These are phyloP conservation scores for Amia ocellicauda DNA, from an alignment of 2,113 vertebrate genomes.

Conservation along the genomic window DNA sequence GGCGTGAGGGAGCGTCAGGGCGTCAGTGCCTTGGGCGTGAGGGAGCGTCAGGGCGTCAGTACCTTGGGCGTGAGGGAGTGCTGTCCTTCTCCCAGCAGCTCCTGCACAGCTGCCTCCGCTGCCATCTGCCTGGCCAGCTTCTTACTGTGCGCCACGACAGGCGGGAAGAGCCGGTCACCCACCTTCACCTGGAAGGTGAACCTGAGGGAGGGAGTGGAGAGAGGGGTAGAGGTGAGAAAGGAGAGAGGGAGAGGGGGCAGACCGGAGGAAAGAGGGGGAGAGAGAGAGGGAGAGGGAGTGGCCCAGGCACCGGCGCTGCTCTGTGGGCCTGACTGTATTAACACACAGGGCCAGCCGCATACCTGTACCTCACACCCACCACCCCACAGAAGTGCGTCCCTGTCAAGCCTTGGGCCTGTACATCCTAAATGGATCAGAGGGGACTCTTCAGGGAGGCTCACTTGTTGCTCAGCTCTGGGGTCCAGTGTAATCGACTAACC, in stretches of 20 bases:
- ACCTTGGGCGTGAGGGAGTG: constrained; percentile 66
- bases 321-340: no score
- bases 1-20: background rate
- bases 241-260: background rate
- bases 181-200: constrained; percentile 91
- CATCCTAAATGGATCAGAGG: no score
- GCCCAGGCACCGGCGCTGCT: no score
- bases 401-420: no score
- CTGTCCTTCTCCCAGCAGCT: constrained; percentile 70
- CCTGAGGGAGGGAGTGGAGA: constrained; percentile 51
- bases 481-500: no score
- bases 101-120: constrained; percentile 87
- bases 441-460: no score
- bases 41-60: background rate
- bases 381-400: no score
- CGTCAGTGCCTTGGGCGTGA: background rate
- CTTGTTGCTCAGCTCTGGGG: no score
- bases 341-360: no score
- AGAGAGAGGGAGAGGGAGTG: background rate
- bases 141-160: constrained; percentile 88
- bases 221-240: background rate
- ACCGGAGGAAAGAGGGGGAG: background rate
- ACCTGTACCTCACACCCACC: no score
- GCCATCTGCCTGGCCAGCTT: constrained; percentile 92
- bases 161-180: constrained; percentile 77